Percentiles rank a stretch among this genome's conserved stretches.
These are phyloP conservation scores for Chymomyza amoena DNA, from an alignment of 2,888 invertebrate species.

Conservation along the genomic window DNA sequence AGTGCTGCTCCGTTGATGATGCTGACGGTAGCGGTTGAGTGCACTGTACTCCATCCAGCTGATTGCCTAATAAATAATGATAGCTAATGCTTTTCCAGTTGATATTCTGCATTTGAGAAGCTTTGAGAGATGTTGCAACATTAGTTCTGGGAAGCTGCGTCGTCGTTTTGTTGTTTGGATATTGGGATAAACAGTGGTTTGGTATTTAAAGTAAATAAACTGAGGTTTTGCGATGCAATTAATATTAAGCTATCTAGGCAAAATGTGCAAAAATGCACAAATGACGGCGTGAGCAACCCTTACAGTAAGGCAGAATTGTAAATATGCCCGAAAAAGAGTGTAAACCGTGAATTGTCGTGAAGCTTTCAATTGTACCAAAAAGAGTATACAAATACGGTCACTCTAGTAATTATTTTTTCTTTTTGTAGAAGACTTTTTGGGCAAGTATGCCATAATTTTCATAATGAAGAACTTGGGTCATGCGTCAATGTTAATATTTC, in stretches of 20 bases:
- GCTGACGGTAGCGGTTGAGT: neutral
- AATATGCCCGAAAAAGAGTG: too few relatives aligned
- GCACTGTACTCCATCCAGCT: conserved; percentile 12
- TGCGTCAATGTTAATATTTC: too few relatives aligned
- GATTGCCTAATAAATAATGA: conserved; percentile 65
- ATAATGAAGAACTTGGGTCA: too few relatives aligned
- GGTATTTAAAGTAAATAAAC: neutral
- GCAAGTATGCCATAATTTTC: too few relatives aligned
- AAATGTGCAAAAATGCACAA: too few relatives aligned
- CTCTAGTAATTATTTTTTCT: too few relatives aligned
- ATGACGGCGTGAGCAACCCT: too few relatives aligned
- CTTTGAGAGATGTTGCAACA: neutral
- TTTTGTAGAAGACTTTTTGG: too few relatives aligned
- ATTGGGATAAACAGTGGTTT: neutral
- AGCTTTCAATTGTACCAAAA: too few relatives aligned
- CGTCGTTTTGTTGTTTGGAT: neutral
- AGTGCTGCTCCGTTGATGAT: conserved; percentile 11
- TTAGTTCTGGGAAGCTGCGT: neutral
- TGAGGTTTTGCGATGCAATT: neutral
- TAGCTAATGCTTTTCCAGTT: conserved; percentile 31
- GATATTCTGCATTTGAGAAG: conserved; percentile 23
- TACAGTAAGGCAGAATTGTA: too few relatives aligned
- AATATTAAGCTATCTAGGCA: neutral
- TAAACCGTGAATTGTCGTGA: too few relatives aligned
- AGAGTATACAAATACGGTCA: too few relatives aligned